Conservation (phyloP, 2,113 vertebrate genomes). For the Syngnathoides biaculeatus region DNA sequence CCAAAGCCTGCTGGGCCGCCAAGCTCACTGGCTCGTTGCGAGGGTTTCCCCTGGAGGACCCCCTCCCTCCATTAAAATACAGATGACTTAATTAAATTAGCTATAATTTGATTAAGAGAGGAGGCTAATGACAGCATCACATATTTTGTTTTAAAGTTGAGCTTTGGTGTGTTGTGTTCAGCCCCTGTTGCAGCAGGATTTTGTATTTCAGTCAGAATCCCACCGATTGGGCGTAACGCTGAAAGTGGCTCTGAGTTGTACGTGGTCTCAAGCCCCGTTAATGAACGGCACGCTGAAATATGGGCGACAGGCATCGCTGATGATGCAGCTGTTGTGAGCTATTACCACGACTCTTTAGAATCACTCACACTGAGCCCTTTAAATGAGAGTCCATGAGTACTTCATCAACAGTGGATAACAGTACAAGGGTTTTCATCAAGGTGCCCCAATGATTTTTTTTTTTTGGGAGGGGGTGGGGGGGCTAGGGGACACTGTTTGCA, state of each 20-base stretch:
- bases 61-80: constrained; percentile 60
- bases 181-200: constrained; percentile 29
- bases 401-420: constrained; percentile 54
- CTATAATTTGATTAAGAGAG: constrained; percentile 61
- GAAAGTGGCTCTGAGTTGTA: constrained; percentile 60
- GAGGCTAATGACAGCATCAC: constrained; percentile 55
- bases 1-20: constrained; percentile 65
- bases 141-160: constrained; percentile 55
- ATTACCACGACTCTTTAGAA: constrained; percentile 57
- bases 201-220: constrained; percentile 14
- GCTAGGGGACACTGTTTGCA: constrained; percentile 7
- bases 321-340: constrained; percentile 62
- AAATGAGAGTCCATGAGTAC: constrained; percentile 33
- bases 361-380: constrained; percentile 48
- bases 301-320: constrained; percentile 58
- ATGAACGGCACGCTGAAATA: constrained; percentile 62
- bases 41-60: constrained; percentile 61
- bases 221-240: constrained; percentile 23
- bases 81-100: constrained; percentile 72
- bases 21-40: constrained; percentile 58
- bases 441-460: constrained; percentile 36
- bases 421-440: constrained; percentile 55
- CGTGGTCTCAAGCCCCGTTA: constrained; percentile 40
- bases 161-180: constrained; percentile 23
- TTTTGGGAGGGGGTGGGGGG: too few relatives aligned